A percentile compares a stretch with the other conserved stretches of the same genome.
Conservation (phyloP, 2,797 vertebrate species). For the Semaprochilodus insignis region DNA sequence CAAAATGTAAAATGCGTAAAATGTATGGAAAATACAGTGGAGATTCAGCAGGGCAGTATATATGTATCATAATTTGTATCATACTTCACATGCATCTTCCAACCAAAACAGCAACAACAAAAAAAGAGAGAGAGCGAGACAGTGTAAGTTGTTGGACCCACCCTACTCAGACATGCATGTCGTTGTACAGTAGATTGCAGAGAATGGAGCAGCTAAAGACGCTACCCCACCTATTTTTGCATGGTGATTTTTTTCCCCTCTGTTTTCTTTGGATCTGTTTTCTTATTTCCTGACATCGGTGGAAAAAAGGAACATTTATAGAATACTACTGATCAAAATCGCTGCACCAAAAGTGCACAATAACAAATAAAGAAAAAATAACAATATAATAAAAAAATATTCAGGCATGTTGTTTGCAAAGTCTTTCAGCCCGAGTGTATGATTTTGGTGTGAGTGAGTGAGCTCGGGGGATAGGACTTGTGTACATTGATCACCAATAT, state of each 20-base stretch:
- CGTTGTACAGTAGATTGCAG: slow-evolving; percentile 76
- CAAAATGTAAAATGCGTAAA: slow-evolving; percentile 55
- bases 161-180: slow-evolving; percentile 76
- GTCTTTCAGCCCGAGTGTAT: slow-evolving; percentile 56
- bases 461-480: slow-evolving; percentile 54
- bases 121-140: not conserved
- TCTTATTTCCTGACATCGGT: slow-evolving; percentile 59
- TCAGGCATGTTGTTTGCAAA: slow-evolving; percentile 79
- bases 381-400: slow-evolving; percentile 61
- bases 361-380: slow-evolving; percentile 43
- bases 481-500: slow-evolving; percentile 79
- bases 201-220: slow-evolving; percentile 56
- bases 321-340: slow-evolving; percentile 53
- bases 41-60: slow-evolving; percentile 61
- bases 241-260: slow-evolving; percentile 70
- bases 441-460: slow-evolving; percentile 39
- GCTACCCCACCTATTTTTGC: slow-evolving; percentile 71
- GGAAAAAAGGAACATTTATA: slow-evolving; percentile 53
- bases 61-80: slow-evolving; percentile 85
- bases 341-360: slow-evolving; percentile 61
- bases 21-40: slow-evolving; percentile 13
- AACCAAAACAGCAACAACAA: slow-evolving; percentile 57
- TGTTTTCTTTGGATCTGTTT: slow-evolving; percentile 48
- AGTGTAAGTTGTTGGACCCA: slow-evolving; percentile 34
- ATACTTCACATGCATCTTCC: slow-evolving; percentile 82